Conservation (phyloP, 2,113 vertebrate species). For the Bettongia penicillata region DNA sequence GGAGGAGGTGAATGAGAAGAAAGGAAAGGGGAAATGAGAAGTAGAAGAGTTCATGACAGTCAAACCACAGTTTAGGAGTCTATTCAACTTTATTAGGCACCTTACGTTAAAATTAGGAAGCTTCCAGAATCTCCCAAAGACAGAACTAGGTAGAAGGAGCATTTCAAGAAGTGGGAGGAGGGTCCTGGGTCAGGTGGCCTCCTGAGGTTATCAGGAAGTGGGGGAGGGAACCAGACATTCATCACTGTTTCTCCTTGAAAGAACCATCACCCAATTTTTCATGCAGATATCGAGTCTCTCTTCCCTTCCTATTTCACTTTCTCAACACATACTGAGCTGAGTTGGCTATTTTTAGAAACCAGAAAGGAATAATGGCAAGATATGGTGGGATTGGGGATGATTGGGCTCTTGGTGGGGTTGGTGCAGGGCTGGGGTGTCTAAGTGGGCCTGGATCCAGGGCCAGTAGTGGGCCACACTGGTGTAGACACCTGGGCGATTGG, state of each 20-base stretch:
- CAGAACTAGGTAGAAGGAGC: neutral
- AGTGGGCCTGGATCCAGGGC: slow-evolving; percentile 80
- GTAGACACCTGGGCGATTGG: slow-evolving; percentile 88
- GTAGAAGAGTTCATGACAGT: neutral
- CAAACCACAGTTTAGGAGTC: neutral
- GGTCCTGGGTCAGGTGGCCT: neutral
- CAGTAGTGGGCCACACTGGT: slow-evolving; percentile 84
- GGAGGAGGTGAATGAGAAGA: neutral
- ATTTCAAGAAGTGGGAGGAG: neutral
- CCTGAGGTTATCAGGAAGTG: neutral
- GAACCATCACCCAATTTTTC: neutral
- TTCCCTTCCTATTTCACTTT: neutral
- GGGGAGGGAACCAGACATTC: neutral
- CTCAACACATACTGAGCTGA: neutral
- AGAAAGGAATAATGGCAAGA: neutral
- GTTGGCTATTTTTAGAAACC: neutral
- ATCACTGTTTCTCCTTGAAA: neutral
- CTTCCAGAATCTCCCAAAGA: neutral
- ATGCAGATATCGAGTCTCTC: neutral
- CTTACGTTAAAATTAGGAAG: neutral
- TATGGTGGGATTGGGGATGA: neutral
- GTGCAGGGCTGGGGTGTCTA: neutral
- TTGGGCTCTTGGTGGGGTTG: neutral
- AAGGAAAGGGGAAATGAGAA: neutral
- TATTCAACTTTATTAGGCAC: neutral